Evolutionary conservation across 2,113 vertebrate species (phyloP).

Genomic region (Leptocoma aspasia): DNA sequence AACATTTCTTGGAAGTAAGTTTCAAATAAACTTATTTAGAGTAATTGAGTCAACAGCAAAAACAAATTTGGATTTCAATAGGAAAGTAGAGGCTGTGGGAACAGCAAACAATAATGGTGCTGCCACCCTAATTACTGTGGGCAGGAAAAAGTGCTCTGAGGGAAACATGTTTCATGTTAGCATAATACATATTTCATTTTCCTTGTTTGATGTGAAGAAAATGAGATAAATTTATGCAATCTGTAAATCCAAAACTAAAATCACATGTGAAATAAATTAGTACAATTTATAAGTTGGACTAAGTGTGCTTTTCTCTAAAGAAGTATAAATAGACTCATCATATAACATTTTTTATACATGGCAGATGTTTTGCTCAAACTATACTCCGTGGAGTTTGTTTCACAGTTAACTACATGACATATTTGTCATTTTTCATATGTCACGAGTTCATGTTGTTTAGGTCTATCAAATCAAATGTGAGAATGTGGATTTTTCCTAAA

Average conservation of each 20-base stretch:
- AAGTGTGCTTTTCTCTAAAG: neutral
- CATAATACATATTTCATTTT: conserved; percentile 1
- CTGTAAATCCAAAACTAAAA: neutral
- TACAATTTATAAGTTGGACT: neutral
- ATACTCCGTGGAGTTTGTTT: neutral
- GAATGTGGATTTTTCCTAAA: neutral
- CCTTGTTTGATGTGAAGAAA: neutral
- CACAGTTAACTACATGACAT: neutral
- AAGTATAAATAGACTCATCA: neutral
- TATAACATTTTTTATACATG: neutral
- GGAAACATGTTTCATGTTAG: neutral
- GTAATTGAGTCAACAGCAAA: conserved; percentile 5
- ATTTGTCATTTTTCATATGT: conserved; percentile 21
- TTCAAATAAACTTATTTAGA: neutral
- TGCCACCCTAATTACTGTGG: neutral
- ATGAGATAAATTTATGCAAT: neutral
- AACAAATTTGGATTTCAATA: conserved; percentile 6
- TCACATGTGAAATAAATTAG: neutral
- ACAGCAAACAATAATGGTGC: neutral
- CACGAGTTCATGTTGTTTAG: neutral
- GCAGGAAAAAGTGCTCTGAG: neutral
- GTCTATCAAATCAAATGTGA: neutral
- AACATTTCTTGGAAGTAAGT: neutral
- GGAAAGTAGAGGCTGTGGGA: neutral
- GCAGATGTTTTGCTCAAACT: neutral